phyloP scores from a whole-genome alignment of 2,888 invertebrate species.

The Eupeodes luniger region DNA sequence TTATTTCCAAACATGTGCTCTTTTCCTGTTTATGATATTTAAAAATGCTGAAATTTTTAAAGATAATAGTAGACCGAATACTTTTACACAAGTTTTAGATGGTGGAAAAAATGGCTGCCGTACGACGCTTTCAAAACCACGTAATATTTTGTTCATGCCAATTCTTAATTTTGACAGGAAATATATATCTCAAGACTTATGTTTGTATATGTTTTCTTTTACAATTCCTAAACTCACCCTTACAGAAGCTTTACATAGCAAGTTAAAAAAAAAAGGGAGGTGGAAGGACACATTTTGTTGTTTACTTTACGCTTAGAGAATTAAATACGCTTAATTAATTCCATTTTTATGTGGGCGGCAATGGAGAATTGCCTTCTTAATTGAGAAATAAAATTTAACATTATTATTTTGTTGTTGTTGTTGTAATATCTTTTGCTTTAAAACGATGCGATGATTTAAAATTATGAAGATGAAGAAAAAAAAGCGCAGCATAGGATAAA shows the following conservation, averaged over 20 bases:
- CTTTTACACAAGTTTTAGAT: too few relatives aligned
- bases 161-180: too few relatives aligned
- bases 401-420: slow-evolving; percentile 9
- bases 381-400: slow-evolving; percentile 48
- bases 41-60: too few relatives aligned
- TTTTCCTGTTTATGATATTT: too few relatives aligned
- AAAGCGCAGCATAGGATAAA: slow-evolving; percentile 1
- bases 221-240: neutral
- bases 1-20: too few relatives aligned
- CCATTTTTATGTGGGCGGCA: slow-evolving; percentile 70
- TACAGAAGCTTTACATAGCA: neutral
- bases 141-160: too few relatives aligned
- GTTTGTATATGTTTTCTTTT: neutral
- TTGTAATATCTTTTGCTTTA: neutral
- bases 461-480: slow-evolving; percentile 11
- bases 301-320: slow-evolving; percentile 61
- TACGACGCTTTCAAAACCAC: too few relatives aligned
- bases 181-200: neutral
- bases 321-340: slow-evolving; percentile 75
- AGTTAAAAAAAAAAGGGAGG: neutral
- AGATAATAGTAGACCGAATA: too few relatives aligned
- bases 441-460: slow-evolving; percentile 24
- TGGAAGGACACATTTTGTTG: slow-evolving; percentile 52
- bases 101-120: too few relatives aligned
- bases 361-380: slow-evolving; percentile 49